Conservation (phyloP, 37 sponge, comb jelly and placozoan genomes). For the Diacarnus erythraeanus region DNA sequence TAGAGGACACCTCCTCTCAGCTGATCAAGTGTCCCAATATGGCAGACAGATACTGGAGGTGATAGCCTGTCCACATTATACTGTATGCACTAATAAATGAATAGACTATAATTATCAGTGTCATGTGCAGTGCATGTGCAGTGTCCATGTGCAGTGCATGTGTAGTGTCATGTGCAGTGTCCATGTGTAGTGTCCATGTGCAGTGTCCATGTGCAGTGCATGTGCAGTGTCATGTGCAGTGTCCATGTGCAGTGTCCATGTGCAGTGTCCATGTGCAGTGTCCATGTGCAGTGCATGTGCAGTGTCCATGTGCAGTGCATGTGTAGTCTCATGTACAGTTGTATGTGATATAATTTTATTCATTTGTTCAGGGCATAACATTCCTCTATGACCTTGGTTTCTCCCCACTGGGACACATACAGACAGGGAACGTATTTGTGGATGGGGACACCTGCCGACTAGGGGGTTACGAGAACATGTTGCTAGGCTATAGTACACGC, state of each 20-base stretch:
- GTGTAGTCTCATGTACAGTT: too few relatives aligned
- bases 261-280: too few relatives aligned
- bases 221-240: too few relatives aligned
- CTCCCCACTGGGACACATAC: conserved; percentile 49
- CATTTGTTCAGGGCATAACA: not conserved
- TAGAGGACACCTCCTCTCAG: not conserved
- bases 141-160: too few relatives aligned
- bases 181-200: too few relatives aligned
- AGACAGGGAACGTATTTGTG: conserved; percentile 64
- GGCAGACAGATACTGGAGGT: not conserved
- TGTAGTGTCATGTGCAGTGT: too few relatives aligned
- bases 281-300: too few relatives aligned
- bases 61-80: not conserved
- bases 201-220: too few relatives aligned
- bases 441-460: conserved; percentile 44
- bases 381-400: not conserved
- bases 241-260: too few relatives aligned
- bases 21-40: not conserved
- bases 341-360: too few relatives aligned
- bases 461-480: conserved; percentile 55
- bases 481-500: conserved; percentile 56
- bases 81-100: not conserved
- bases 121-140: too few relatives aligned
- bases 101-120: not conserved
- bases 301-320: too few relatives aligned